Percentiles rank a stretch among this genome's conserved stretches.
Evolutionary conservation across 1,140 invertebrate genomes (phyloP).

Genomic region (Drosophila repleta): DNA sequence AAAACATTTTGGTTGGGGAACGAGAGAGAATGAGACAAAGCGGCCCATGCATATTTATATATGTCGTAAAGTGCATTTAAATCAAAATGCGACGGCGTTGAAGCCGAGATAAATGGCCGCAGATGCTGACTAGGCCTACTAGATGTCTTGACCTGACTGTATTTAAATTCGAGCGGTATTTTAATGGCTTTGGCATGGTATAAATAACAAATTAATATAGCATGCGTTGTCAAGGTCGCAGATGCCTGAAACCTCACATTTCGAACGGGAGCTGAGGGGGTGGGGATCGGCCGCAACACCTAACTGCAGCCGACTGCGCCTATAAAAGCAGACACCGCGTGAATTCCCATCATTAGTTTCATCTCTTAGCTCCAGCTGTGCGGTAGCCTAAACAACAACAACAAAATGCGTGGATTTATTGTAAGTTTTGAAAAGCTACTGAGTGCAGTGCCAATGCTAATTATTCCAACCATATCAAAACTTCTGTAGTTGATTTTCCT

Average conservation of each 20-base stretch:
- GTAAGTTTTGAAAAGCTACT: conserved; percentile 46
- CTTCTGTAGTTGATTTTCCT: conserved; percentile 58
- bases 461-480: background rate
- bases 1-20: conserved; percentile 69
- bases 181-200: conserved; percentile 66
- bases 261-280: conserved; percentile 6
- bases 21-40: conserved; percentile 42
- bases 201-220: conserved; percentile 63
- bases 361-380: conserved; percentile 40
- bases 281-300: conserved; percentile 29
- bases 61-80: conserved; percentile 73
- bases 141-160: conserved; percentile 40
- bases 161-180: conserved; percentile 58
- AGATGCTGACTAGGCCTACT: conserved; percentile 58
- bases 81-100: conserved; percentile 57
- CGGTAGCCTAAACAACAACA: conserved; percentile 24
- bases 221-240: conserved; percentile 61
- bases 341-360: conserved; percentile 61
- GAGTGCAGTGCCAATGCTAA: background rate
- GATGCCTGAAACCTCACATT: conserved; percentile 15
- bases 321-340: conserved; percentile 56
- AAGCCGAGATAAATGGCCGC: conserved; percentile 51
- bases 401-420: conserved; percentile 67
- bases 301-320: conserved; percentile 38
- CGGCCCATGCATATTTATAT: conserved; percentile 74